These are phyloP conservation scores for Dromas ardeola DNA, from an alignment of 2,113 vertebrate species.

Conservation along the genomic window DNA sequence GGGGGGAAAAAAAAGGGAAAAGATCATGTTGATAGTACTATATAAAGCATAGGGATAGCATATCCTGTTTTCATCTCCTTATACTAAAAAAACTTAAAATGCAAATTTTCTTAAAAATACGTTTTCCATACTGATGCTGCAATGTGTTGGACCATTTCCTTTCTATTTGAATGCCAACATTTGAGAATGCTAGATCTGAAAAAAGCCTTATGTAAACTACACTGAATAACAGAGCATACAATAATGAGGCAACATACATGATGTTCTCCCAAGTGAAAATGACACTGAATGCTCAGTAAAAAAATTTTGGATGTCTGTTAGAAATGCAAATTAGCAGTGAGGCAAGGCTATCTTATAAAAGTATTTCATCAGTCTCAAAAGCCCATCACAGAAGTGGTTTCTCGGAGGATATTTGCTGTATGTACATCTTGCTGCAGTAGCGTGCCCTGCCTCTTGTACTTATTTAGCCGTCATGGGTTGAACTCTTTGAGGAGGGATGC, in stretches of 20 bases:
- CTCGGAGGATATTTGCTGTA: neutral
- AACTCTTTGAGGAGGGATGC: neutral
- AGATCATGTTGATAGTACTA: neutral
- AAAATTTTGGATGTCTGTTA: neutral
- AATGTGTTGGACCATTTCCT: neutral
- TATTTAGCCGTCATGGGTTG: neutral
- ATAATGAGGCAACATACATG: slow-evolving; percentile 22
- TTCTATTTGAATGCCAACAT: neutral
- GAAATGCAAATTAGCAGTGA: neutral
- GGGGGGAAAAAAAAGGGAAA: neutral
- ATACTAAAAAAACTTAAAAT: neutral
- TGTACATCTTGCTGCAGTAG: neutral
- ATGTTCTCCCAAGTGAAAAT: slow-evolving; percentile 47
- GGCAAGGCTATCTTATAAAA: neutral
- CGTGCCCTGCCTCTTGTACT: neutral
- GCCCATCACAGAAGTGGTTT: neutral
- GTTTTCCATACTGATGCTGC: neutral
- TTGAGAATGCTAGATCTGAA: slow-evolving; percentile 17
- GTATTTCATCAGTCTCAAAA: neutral
- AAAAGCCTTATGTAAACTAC: neutral
- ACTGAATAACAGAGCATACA: slow-evolving; percentile 10
- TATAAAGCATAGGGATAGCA: neutral
- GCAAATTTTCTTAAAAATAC: neutral
- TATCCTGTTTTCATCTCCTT: neutral
- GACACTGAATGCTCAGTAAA: neutral